Evolutionary conservation across 1,140 invertebrate genomes (phyloP).

Genomic region (Lepidurus packardi): DNA sequence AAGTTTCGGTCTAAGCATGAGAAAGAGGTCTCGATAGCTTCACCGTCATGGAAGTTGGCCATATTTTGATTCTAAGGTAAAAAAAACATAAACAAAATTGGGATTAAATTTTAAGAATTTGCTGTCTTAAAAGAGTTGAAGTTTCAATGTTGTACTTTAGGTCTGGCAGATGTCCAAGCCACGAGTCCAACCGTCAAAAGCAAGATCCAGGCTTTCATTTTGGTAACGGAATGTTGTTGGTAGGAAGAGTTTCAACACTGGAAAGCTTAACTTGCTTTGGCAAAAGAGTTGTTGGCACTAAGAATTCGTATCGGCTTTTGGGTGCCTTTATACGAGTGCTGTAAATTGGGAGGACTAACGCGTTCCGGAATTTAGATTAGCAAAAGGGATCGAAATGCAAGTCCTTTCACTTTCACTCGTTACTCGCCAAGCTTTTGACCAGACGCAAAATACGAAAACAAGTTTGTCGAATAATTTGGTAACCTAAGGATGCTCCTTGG

Average conservation of each 20-base stretch:
- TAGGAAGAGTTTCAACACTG: background rate
- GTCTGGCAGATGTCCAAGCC: background rate
- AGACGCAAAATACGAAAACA: too few relatives aligned
- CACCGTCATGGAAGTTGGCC: background rate
- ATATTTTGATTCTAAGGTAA: background rate
- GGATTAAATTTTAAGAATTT: background rate
- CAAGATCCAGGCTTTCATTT: background rate
- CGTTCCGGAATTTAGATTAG: background rate
- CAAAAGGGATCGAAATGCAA: background rate
- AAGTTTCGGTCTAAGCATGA: constrained; percentile 41
- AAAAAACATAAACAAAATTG: background rate
- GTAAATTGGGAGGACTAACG: background rate
- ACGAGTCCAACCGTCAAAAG: background rate
- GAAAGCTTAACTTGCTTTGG: background rate
- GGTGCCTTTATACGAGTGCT: background rate
- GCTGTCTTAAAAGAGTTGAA: background rate
- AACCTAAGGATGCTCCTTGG: too few relatives aligned
- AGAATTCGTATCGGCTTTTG: background rate
- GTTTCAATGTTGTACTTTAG: background rate
- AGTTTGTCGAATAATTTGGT: too few relatives aligned
- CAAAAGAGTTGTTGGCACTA: background rate
- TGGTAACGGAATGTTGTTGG: background rate
- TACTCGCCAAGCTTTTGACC: too few relatives aligned
- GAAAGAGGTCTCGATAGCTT: constrained; percentile 37
- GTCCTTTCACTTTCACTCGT: background rate